Base-by-base conservation (phyloP, 2,113 vertebrate species). In the Eupsittula cactorum region DNA sequence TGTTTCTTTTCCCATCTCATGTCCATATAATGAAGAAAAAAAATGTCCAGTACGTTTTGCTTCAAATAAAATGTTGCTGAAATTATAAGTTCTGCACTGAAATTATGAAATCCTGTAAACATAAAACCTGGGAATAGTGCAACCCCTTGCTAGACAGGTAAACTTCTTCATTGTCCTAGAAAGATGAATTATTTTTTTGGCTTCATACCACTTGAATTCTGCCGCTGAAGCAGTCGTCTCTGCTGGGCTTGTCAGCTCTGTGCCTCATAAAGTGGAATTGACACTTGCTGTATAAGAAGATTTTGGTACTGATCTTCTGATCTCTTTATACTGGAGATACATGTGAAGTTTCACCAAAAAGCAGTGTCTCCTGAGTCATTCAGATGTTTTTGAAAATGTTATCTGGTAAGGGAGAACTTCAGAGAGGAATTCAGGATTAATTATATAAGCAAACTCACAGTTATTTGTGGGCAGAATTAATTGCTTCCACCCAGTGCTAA, bases 401-500 rank as follows among this genome's bases (percentile, higher is more conserved):
- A 37, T 82, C 74, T 88, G 27, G 17, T 69, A 69, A 80, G 46
- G 67, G 69, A 87, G 67, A 80, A 88, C 35, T 86, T 93, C 70
- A 74, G 67, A 90, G 75, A 77, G 31, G 71, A 96, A 93, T 90
- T 96, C 37, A 49, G 28, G 37, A 92, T 93, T 89, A 82, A 92
- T 96, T 95, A 53, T 83, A 55, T 70, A 73, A 92, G 78, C 63
- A 92, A 82, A 86, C 79, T 86, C 73, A 82, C 84, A 75, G 73
- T 93, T 94, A 86, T 75, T 95, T 95, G 42, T 14, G 20, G 92
- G 77, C 35, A 63, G 69, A 93, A n/a, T 86, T 95, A 91, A 93
- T 96, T 95, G 89, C 89, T 95, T 93, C 83, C 74, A 96, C 77
- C 27, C 86, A 82, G 91, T 55, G 80, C 73, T 95, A 91, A 91